These are phyloP conservation scores for Seladonia tumulorum DNA, from an alignment of 2,888 invertebrate species.

Conservation along the genomic window DNA sequence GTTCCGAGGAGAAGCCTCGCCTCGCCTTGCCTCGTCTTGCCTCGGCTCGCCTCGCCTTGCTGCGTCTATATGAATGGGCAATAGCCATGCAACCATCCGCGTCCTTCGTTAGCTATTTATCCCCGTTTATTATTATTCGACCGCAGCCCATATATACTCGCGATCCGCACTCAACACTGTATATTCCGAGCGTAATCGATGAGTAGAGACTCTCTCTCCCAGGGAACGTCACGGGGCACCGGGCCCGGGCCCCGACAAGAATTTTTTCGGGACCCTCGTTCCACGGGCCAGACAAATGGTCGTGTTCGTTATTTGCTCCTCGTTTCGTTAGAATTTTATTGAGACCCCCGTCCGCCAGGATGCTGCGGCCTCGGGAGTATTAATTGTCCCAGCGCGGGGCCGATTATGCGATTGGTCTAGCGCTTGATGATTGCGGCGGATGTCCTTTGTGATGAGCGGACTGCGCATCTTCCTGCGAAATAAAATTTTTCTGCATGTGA, in stretches of 20 bases:
- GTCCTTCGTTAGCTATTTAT: slow-evolving; percentile 74
- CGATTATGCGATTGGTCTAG: not conserved
- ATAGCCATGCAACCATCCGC: slow-evolving; percentile 73
- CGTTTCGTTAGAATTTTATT: slow-evolving; percentile 10
- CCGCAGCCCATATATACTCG: slow-evolving; percentile 53
- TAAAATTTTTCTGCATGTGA: not conserved
- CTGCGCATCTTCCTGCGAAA: not conserved
- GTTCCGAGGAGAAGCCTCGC: slow-evolving; percentile 28
- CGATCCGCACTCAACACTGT: slow-evolving; percentile 55
- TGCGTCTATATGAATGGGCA: slow-evolving; percentile 73
- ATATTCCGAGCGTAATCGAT: slow-evolving; percentile 60
- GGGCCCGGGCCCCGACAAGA: slow-evolving; percentile 8
- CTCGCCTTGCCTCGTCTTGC: slow-evolving; percentile 15
- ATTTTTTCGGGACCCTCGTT: slow-evolving; percentile 35
- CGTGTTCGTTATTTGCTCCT: slow-evolving; percentile 15
- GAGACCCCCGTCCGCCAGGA: not conserved
- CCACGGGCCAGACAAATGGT: not conserved
- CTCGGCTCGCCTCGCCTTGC: not conserved
- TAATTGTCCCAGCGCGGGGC: not conserved
- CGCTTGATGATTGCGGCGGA: not conserved
- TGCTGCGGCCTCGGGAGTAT: not conserved
- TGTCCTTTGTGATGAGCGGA: not conserved
- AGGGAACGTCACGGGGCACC: slow-evolving; percentile 48
- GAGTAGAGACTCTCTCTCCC: slow-evolving; percentile 58
- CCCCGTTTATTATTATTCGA: slow-evolving; percentile 74